Conservation (phyloP, 2,888 invertebrate species). For the Agrochola lota region DNA sequence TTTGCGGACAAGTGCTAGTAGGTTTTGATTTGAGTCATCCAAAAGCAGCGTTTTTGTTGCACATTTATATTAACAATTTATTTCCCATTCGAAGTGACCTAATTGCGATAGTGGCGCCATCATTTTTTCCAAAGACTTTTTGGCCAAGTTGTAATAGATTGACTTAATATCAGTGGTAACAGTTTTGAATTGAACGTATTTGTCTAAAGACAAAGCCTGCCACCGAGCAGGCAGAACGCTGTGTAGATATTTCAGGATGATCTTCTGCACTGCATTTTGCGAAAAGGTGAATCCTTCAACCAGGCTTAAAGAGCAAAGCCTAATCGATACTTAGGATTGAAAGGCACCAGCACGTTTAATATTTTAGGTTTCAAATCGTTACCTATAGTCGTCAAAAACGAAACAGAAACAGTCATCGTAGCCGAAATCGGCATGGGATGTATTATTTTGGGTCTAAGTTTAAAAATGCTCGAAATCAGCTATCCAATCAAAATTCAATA, state of each 20-base stretch:
- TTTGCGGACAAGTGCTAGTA: no score
- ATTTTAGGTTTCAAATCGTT: neutral
- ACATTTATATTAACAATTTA: no score
- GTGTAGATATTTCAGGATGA: neutral
- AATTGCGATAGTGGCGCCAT: no score
- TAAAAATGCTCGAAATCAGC: neutral
- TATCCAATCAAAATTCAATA: slow-evolving; percentile 34
- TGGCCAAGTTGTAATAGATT: slow-evolving; percentile 1
- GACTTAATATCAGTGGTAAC: slow-evolving; percentile 1
- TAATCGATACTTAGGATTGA: neutral
- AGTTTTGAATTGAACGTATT: slow-evolving; percentile 17
- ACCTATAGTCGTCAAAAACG: no score
- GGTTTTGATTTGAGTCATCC: no score
- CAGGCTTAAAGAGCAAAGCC: neutral
- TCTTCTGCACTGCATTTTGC: neutral
- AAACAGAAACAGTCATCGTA: neutral
- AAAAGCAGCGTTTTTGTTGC: no score
- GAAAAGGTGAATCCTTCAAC: no score
- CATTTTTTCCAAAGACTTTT: no score
- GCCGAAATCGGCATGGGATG: no score
- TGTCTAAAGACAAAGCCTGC: neutral
- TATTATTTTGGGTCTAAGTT: neutral
- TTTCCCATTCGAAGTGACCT: no score
- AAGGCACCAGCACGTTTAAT: neutral
- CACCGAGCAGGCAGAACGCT: neutral